Evolutionary conservation across 2,888 invertebrate genomes (phyloP).

Genomic region (Electrophaes corylata): DNA sequence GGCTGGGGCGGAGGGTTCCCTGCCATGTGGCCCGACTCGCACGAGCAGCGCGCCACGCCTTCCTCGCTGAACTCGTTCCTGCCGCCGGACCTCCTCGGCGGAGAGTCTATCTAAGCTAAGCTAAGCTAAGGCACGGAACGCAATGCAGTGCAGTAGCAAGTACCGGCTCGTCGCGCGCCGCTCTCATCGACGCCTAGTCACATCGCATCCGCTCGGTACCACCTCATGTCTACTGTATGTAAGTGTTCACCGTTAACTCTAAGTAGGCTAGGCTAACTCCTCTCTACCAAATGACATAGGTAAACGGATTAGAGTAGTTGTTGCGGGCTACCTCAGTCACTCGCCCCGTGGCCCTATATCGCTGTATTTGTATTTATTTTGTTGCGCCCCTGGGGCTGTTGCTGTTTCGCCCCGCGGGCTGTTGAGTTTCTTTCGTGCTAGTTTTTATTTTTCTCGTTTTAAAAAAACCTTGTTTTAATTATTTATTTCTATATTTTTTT

Average conservation of each 20-base stretch:
- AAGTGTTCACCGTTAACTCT: conserved; percentile 35
- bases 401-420: conserved; percentile 78
- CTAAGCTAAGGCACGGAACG: no score
- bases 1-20: conserved; percentile 80
- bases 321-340: conserved; percentile 77
- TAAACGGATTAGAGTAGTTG: conserved; percentile 52
- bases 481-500: conserved; percentile 71
- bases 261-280: conserved; percentile 32
- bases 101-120: conserved; percentile 89
- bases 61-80: conserved; percentile 94
- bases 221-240: conserved; percentile 28
- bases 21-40: conserved; percentile 87
- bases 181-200: conserved; percentile 67
- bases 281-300: conserved; percentile 50
- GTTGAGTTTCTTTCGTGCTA: conserved; percentile 79
- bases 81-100: conserved; percentile 94
- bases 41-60: conserved; percentile 92
- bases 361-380: conserved; percentile 82
- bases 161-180: conserved; percentile 17
- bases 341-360: conserved; percentile 79
- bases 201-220: conserved; percentile 50
- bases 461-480: conserved; percentile 76
- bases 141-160: no score
- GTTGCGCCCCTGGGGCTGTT: conserved; percentile 81
- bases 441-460: conserved; percentile 72